Evolutionary conservation across 2,888 invertebrate genomes (phyloP), one percentile per base, ranked within the genome.

Genomic region (Apomyelois bistriatella): DNA sequence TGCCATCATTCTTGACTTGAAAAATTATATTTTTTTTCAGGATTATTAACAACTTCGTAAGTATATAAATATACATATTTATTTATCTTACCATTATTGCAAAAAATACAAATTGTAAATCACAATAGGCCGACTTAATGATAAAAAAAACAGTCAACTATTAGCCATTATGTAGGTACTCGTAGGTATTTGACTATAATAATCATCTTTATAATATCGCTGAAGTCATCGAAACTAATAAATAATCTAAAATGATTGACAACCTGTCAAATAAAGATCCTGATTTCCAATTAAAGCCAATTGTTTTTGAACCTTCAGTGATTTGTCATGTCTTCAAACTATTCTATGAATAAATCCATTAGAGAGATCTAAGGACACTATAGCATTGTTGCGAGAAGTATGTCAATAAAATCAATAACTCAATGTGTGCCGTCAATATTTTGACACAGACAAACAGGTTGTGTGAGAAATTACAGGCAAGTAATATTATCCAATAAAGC

Each of bases 351-450:
- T 36, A 32, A 37, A 42, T 43, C 36, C 42, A 52, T 52, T 42
- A 52, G 43, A 12, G 15, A n/a, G 37, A 43, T 37, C 36, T 43
- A 52, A 43, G 52, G 42, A 43, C 52, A 37, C 17, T 8, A 22
- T 12, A 16, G 12, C 50, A 22, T 43, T 50, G 49, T 50, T 30
- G 15, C 52, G 36, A 52, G 22, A 22, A 5, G 22, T 52, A 22
- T 43, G 42, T 52, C 52, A 52, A 46, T 52, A 37, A 28, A 42
- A 17, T 52, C 43, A 36, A 37, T 52, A 43, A 43, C 35, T 52
- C 52, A 43, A 37, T 52, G 36, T n/a, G 17, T 12, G 43, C 43
- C 43, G 52, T 43, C 52, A 36, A 52, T 52, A 42, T 52, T 52
- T 52, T 52, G 52, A 43, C 52, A 43, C 43, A 28, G 43, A 52